Base-by-base conservation (phyloP, 1,140 invertebrate genomes). In the Drosophila melanica region DNA sequence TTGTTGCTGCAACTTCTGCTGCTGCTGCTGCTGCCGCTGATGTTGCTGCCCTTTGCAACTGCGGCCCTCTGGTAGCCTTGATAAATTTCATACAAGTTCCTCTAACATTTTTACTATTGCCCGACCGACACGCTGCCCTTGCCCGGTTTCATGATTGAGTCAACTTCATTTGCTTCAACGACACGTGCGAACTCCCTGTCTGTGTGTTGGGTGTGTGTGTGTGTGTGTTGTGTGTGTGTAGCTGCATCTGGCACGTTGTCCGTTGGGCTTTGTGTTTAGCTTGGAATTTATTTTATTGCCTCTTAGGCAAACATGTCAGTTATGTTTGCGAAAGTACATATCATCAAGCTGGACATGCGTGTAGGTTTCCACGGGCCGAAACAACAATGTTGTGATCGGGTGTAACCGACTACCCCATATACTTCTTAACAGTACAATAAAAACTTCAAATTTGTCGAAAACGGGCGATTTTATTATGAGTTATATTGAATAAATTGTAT, bases 321-420 rank as follows among this genome's bases (percentile, higher is more conserved):
- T 89, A 89, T 89, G 84, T 89, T 84, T 89, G 84, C 84, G 74
- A 84, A 87, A 87, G 74, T 87, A 89, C 84, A 87, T 84, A 87
- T 89, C 85, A 89, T 89, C 84, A 84, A 64, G 64, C 77, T 80
- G 84, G 84, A 89, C 84, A 89, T 89, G 84, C 84, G 84, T 89
- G 84, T 89, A 89, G 84, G 84, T 77, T 89, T 77, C 72, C 71
- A 71, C 74, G 12, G 50, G 48, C 33, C 62, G 4, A 27, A 51
- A 47, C 44, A 50, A 27, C 23, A 27, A 27, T 6, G 23, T 27
- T 27, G 23, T 4, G 5, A 6, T 27, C 23, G 23, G 23, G 23
- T 27, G 23, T 27, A 27, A 27, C 23, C 23, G 23, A 27, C 23
- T 27, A 4, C 23, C 4, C 23, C 2, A 27, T 27, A 6, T n/a